These are phyloP conservation scores for Myotis brandtii DNA, from an alignment of 2,113 vertebrate species.

Conservation along the genomic window DNA sequence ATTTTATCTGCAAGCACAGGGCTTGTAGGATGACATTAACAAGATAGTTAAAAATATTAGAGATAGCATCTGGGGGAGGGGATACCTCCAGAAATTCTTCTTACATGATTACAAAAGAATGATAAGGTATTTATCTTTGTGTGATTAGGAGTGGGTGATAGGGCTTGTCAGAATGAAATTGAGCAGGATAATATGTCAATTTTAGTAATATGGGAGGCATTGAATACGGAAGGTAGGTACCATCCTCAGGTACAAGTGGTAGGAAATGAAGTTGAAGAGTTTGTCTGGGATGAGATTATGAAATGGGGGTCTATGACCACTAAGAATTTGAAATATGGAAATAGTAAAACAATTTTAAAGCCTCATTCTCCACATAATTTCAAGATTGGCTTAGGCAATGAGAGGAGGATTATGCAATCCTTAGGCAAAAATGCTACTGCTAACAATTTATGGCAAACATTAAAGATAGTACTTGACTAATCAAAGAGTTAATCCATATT, in stretches of 20 bases:
- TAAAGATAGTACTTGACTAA: background rate
- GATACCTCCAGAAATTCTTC: background rate
- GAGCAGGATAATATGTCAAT: background rate
- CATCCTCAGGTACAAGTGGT: background rate
- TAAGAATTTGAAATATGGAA: conserved; percentile 8
- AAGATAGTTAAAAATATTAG: background rate
- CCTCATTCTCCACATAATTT: background rate
- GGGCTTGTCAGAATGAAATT: background rate
- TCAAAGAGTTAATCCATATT: background rate
- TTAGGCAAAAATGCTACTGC: background rate
- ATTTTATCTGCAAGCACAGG: background rate
- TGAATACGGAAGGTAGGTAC: background rate
- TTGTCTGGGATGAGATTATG: background rate
- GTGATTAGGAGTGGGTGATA: background rate
- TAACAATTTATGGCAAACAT: background rate
- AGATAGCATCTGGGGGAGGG: background rate
- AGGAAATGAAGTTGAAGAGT: background rate
- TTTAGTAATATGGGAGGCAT: background rate
- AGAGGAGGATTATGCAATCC: background rate
- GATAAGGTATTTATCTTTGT: background rate
- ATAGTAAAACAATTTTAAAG: background rate
- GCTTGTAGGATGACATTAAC: background rate
- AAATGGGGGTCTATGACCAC: background rate
- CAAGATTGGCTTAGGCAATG: background rate
- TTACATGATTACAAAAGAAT: background rate